Base-by-base conservation (phyloP, 2,888 invertebrate species). In the Aphidoletes aphidimyza region DNA sequence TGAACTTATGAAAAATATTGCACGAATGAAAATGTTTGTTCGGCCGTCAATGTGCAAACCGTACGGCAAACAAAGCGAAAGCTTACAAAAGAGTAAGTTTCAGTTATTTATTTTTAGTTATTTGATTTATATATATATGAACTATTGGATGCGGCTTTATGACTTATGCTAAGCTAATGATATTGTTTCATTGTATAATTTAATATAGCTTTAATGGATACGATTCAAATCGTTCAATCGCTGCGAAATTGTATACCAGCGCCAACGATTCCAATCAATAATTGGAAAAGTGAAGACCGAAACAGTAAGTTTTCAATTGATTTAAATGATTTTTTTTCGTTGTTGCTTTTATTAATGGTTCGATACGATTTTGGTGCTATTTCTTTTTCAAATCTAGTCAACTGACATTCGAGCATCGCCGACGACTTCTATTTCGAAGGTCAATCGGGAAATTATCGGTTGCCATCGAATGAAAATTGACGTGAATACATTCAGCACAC, bases 11-110 rank as follows among this genome's bases (percentile, higher is more conserved):
- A 94, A 95, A 88, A 96, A 96, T 90, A 94, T 96, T 94, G 94
- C 94, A 87, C 93, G 96, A 88, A 96, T 96, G 95, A 95, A 96
- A 89, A 94, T 95, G 84, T 96, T 95, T 88, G 95, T 96, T 87
- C 92, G 96, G 85, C 96, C 96, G 86, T 94, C 96, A 85, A 96
- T 96, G 96, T 96, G 96, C 85, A 96, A 96, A 90, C 96, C 96
- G 34, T 96, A 96, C 89, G 96, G 96, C 86, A 96, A 96, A 89
- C 96, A 96, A 90, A 95, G 95, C 86, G 96, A 96, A 91, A 95
- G 95, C 88, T 91, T 96, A 87, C 96, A 96, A 90, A 96, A 96
- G 91, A 96, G 96, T 96, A 91, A 91, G 91, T 89, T 84, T 14
- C 14, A n/a, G 17, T 85, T 83, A 84, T 78, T 59, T 47, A 81